Conservation (phyloP, 2,113 vertebrate genomes). For the Euleptes europaea region DNA sequence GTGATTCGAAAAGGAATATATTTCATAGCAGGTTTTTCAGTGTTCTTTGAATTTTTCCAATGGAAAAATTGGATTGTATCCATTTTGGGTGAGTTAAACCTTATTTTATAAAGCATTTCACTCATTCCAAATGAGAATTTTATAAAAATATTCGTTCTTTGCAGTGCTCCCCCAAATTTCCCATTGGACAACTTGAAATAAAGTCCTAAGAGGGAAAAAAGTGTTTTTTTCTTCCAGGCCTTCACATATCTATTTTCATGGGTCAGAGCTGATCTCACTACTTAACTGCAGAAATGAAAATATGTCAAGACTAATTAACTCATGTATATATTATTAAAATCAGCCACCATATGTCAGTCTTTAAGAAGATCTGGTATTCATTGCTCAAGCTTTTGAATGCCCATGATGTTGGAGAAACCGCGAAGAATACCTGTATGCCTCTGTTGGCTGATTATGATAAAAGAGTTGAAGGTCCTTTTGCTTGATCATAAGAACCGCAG, state of each 20-base stretch:
- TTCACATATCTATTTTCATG: neutral
- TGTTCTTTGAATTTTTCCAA: too few species aligned
- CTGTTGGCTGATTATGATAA: neutral
- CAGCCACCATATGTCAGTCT: neutral
- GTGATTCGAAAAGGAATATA: too few species aligned
- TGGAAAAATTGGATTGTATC: too few species aligned
- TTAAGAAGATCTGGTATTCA: neutral
- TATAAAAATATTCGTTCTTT: too few species aligned
- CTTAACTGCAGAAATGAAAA: neutral
- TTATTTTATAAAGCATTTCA: too few species aligned
- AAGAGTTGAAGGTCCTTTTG: neutral
- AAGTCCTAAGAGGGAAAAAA: too few species aligned
- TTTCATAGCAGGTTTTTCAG: too few species aligned
- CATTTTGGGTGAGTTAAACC: too few species aligned
- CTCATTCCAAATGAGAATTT: too few species aligned
- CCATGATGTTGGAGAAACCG: neutral
- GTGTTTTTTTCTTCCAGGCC: too few species aligned
- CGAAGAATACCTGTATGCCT: neutral
- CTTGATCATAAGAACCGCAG: neutral
- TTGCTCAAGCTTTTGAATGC: neutral
- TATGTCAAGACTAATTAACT: neutral
- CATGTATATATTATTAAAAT: neutral
- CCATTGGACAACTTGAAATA: too few species aligned
- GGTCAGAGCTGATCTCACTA: neutral
- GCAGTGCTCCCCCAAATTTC: too few species aligned